Evolutionary conservation across 1,140 invertebrate genomes (phyloP).

Genomic region (Drosophila seguyi): DNA sequence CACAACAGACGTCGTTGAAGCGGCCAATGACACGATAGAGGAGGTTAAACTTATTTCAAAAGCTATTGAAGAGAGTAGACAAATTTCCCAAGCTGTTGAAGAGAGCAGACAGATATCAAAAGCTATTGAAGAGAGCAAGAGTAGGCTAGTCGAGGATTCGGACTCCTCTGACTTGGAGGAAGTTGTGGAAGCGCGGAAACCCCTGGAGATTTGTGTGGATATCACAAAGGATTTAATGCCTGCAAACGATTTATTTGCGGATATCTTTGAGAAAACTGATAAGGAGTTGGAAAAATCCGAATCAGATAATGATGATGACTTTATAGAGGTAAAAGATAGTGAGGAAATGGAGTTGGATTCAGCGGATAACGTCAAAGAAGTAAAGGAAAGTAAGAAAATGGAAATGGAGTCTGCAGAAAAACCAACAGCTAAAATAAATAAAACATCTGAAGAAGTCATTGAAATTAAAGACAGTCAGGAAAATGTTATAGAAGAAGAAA

Average conservation of each 20-base stretch:
- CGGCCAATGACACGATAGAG: constrained; percentile 40
- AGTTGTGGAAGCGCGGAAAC: constrained; percentile 20
- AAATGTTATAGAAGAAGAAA: background rate
- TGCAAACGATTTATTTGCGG: constrained; percentile 90
- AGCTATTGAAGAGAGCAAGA: constrained; percentile 23
- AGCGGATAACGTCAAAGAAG: background rate
- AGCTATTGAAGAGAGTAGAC: constrained; percentile 56
- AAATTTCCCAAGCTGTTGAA: constrained; percentile 23
- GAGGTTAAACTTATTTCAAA: constrained; percentile 48
- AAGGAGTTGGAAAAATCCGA: constrained; percentile 1
- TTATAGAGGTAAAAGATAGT: constrained; percentile 29
- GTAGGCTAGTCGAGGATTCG: constrained; percentile 10
- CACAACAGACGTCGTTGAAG: background rate
- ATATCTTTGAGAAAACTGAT: constrained; percentile 86
- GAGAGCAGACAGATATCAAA: constrained; percentile 19
- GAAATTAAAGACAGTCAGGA: constrained; percentile 43
- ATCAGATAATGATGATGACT: constrained; percentile 13
- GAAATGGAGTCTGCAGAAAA: background rate
- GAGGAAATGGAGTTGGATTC: constrained; percentile 1
- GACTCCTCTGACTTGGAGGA: constrained; percentile 41
- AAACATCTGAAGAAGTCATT: constrained; percentile 17
- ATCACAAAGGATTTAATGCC: constrained; percentile 58
- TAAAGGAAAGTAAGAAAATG: constrained; percentile 1
- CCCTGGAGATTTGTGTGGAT: constrained; percentile 83
- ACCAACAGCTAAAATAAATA: background rate